Base-by-base conservation (phyloP, 2,797 vertebrate species). In the Tenualosa thibaudeaui region DNA sequence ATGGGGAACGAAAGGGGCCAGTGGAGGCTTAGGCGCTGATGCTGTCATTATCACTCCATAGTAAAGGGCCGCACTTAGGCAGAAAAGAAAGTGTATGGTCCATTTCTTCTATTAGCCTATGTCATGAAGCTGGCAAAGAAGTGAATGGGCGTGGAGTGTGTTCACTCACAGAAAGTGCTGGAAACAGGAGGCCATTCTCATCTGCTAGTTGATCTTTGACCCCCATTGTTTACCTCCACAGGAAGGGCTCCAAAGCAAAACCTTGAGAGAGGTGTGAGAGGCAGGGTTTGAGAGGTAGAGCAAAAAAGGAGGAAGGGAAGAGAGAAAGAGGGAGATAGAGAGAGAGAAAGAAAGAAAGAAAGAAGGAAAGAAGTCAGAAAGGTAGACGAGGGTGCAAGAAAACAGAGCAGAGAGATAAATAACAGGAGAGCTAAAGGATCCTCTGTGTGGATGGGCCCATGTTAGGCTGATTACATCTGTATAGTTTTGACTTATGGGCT, bases 301-400 rank as follows among this genome's bases (percentile, higher is more conserved):
- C 4, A 78, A 19, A 9, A 24, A 78, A 43, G 17, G 40, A 78
- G 26, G n/a, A 31, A 62, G n/a, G 31, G 62, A 15, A 22, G 26
- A 83, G 81, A 53, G 81, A 82, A 9, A 53, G 50, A 54, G 50
- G 22, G 81, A 82, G 81, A 51, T 46, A 81, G 81, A 82, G 53
- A 82, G 81, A 68, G 31, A 40, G 65, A 71, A 19, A 37, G 31
- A 71, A 13, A 46, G 68, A 71, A 31, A 37, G 65, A 37, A 12
- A 71, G 17, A 40, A 3, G 40, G 81, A 82, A 58, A 37, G 3
- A 82, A 24, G 26, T 24, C 51, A 82, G 81, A 82, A 58, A n/a
- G 15, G 40, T 46, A 65, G 37, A 26, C 17, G 17, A n/a, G 62
- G 58, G 5, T 54, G 51, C 13, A 8, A 46, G 54, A 43, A 60